These are phyloP conservation scores for Brachypodius melanocephalos DNA, from an alignment of 2,113 vertebrate genomes.

Conservation along the genomic window DNA sequence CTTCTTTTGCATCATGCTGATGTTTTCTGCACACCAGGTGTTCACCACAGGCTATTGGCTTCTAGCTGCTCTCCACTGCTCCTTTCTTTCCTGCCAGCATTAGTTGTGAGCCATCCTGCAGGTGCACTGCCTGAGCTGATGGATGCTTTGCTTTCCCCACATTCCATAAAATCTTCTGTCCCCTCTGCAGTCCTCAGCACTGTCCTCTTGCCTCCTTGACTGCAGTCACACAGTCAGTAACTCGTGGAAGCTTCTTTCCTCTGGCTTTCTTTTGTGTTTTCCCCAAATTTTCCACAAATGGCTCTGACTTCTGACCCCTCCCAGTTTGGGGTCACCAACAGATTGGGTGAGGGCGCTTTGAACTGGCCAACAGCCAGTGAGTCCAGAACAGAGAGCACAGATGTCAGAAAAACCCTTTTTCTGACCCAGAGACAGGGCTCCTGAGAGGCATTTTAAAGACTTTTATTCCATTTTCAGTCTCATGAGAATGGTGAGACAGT, in stretches of 20 bases:
- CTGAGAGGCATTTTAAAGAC: background rate
- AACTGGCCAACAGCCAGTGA: background rate
- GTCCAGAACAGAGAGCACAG: background rate
- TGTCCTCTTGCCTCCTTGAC: background rate
- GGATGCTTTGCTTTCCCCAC: background rate
- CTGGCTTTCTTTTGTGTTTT: background rate
- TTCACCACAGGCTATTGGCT: background rate
- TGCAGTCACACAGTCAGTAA: background rate
- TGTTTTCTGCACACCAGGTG: background rate
- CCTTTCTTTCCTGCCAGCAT: background rate
- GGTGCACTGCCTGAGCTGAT: background rate
- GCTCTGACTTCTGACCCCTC: background rate
- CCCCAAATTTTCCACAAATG: background rate
- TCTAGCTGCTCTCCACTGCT: background rate
- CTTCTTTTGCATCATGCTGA: background rate
- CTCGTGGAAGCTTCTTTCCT: background rate
- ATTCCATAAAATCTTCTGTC: background rate
- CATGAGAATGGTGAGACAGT: no score
- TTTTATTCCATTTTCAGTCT: no score
- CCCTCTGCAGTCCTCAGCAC: background rate
- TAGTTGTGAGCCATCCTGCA: background rate
- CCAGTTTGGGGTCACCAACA: background rate
- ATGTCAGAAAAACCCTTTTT: background rate
- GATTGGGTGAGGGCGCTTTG: background rate
- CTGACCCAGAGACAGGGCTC: background rate